These are phyloP conservation scores for Sturnira hondurensis DNA, from an alignment of 2,113 vertebrate genomes.

Conservation along the genomic window DNA sequence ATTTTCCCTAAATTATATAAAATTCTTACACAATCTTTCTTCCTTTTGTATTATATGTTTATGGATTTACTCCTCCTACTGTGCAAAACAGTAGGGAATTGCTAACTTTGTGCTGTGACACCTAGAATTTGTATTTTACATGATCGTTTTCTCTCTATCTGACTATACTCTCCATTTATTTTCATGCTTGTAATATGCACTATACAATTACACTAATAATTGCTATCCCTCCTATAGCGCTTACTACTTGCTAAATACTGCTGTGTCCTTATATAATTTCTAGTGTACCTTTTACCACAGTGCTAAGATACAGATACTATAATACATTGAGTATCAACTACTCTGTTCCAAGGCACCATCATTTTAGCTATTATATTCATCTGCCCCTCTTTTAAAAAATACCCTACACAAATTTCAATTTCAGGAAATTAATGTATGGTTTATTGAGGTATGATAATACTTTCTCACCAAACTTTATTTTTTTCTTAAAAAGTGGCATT, in stretches of 20 bases:
- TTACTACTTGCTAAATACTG: not conserved
- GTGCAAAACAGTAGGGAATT: not conserved
- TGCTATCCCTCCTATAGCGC: not conserved
- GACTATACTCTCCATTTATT: not conserved
- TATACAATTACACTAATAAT: not conserved
- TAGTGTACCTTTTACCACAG: not conserved
- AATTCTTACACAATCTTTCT: not conserved
- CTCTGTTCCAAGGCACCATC: not conserved
- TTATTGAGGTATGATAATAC: not conserved
- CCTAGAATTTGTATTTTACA: not conserved
- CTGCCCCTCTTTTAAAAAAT: not conserved
- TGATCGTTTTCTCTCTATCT: not conserved
- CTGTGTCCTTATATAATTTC: not conserved
- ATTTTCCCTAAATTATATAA: slow-evolving; percentile 12
- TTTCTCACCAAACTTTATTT: not conserved
- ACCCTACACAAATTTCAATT: not conserved
- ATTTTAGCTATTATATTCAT: not conserved
- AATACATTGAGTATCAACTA: not conserved
- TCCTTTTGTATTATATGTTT: not conserved
- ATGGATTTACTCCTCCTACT: not conserved
- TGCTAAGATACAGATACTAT: not conserved
- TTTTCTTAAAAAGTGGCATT: not conserved
- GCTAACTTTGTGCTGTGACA: not conserved
- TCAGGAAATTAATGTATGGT: not conserved
- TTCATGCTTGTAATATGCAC: not conserved